A percentile compares a stretch with the other conserved stretches of the same genome.
Conservation (phyloP, 2,888 invertebrate species). For the Aradus depressus region DNA sequence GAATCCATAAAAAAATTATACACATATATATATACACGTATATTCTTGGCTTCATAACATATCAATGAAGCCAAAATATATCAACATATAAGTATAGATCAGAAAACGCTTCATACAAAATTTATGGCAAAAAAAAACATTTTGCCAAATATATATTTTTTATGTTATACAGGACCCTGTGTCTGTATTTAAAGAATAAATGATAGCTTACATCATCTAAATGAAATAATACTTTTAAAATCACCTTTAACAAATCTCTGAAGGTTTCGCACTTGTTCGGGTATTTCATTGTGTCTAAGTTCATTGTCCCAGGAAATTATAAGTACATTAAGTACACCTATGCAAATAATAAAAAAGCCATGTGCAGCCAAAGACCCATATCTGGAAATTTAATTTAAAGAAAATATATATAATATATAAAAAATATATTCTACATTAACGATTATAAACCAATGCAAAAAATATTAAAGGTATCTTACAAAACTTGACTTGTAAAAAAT, state of each 20-base stretch:
- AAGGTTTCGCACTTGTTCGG: constrained; percentile 28
- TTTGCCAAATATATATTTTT: no score
- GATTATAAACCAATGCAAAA: constrained; percentile 29
- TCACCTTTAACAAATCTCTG: constrained; percentile 22
- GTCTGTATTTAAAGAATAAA: neutral
- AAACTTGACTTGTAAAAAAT: constrained; percentile 28
- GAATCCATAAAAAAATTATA: no score
- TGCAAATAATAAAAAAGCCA: constrained; percentile 43
- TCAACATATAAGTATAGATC: no score
- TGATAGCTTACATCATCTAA: neutral
- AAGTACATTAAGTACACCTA: constrained; percentile 45
- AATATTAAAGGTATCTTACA: constrained; percentile 38
- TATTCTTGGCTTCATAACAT: no score
- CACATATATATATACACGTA: no score
- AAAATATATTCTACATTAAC: neutral
- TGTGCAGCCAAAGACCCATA: constrained; percentile 33
- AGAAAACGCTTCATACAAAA: no score
- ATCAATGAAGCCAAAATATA: no score
- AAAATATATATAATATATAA: constrained; percentile 11
- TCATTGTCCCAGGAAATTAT: constrained; percentile 54
- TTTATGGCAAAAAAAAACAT: no score
- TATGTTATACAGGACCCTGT: no score
- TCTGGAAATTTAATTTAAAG: constrained; percentile 23
- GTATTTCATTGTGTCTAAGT: constrained; percentile 49
- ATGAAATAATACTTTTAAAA: constrained; percentile 8